Base-by-base conservation (phyloP, 2,797 vertebrate genomes). In the Gastrophryne carolinensis region DNA sequence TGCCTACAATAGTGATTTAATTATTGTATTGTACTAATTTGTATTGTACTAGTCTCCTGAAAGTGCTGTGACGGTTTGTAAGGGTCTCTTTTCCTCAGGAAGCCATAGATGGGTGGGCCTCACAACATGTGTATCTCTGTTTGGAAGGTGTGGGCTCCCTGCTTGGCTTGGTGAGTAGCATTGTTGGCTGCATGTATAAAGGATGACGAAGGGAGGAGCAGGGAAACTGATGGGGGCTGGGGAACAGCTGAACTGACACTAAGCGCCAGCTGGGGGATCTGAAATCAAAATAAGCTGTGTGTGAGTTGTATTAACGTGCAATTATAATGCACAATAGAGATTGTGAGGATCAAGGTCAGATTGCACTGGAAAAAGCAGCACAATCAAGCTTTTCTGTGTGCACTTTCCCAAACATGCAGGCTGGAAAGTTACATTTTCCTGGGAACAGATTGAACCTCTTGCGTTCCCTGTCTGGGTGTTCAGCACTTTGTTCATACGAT, bases 171-270 rank as follows among this genome's bases (percentile, higher is more conserved):
- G 27, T 44, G 21, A 77, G 34, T 65, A 61, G 49, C 4, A 81
- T 85, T 72, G 85, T 81, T 83, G 74, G 81, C 79, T 86, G 80
- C 63, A 87, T 86, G 52, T 2, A 1, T 75, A 82, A 80, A 82
- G 79, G 84, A 85, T 84, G 71, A 78, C 73, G n/a, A 23, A 58
- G 60, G 69, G 50, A 13, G 62, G 3, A 50, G 15, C 29, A 75
- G 29, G 34, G 66, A 19, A 50, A 19, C 12, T 37, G 39, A 56
- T 49, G 69, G 64, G 72, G n/a, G 15, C 24, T 4, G 63, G 75
- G 66, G 72, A 89, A 81, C 84, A 88, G 84, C 85, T 87, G 84
- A 89, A 85, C 74, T 86, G 82, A 83, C 79, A 86, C 65, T 76
- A 79, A 84, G 56, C 71, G 78, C 81, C 84, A 86, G 82, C 85